Base-by-base conservation (phyloP, 30 jellyfish, hydroid and myxozoan genomes). In the Rhopilema esculentum region DNA sequence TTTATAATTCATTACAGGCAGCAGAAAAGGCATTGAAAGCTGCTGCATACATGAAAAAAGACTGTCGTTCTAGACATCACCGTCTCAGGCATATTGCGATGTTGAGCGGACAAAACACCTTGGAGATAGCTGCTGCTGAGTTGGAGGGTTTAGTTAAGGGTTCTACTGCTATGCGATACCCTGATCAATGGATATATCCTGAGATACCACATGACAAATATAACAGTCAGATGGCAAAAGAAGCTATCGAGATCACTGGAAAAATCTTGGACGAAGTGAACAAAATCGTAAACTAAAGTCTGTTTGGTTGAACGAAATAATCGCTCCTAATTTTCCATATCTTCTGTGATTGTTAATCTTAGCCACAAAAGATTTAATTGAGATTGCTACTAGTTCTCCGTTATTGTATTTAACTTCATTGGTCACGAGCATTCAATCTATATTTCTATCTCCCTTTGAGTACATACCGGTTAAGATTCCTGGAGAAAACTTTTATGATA, bases 21-120 rank as follows among this genome's bases (percentile, higher is more conserved):
- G 90, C 97, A 63, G 90, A 82, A 31, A 90, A 90, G 66, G 88
- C 91, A 27, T 30, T 90, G 69, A 90, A 90, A 75, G 93, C 97
- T 24, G 97, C 95, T 27, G 70, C 49, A 26, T 83, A 50, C 88
- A 75, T 32, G 31, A 84, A 27, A 19, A 63, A 91, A 67, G 48
- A 33, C 30, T 16, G 52, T 19, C 21, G 33, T 12, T 75, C 30
- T 24, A 66, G 12, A 19, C 53, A 74, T 1, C 80, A 75, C 26
- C 21, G 27, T 49, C 84, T 75, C 1, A 17, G 49, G 2, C 27
- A 20, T 12, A 27, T 53, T 20, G 67, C 88, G 16, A 21, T 52
- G 62, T 40, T 33, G 30, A 52, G 27, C 53, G 57, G 32, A 32
- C 27, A 29, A 16, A 22, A 61, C 26, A 69, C 65, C 33, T 69